phyloP scores from a whole-genome alignment of 2,888 invertebrate species.

The Drosophila leonis region DNA sequence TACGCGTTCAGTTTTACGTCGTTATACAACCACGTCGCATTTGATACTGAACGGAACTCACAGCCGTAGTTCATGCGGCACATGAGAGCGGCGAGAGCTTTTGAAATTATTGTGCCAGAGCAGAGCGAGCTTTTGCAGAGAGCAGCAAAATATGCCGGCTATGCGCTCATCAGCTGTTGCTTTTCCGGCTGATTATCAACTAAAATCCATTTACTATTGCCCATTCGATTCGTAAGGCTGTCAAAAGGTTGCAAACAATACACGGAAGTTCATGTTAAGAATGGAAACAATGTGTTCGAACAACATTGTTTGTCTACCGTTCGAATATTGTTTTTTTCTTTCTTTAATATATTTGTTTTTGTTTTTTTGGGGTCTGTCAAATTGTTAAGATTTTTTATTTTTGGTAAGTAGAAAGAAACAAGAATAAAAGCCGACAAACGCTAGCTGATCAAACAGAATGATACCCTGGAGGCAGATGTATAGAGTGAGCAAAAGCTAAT shows the following conservation, averaged over 20 bases:
- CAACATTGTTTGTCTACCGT: slow-evolving; percentile 29
- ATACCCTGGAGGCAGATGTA: slow-evolving; percentile 5
- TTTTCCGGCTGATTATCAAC: slow-evolving; percentile 21
- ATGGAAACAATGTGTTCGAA: slow-evolving; percentile 24
- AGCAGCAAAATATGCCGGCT: slow-evolving; percentile 43
- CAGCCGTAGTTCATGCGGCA: slow-evolving; percentile 12
- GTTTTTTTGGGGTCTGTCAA: not conserved
- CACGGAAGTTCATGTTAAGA: slow-evolving; percentile 51
- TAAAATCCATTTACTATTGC: slow-evolving; percentile 31
- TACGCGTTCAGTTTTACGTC: slow-evolving; percentile 65
- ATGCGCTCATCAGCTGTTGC: slow-evolving; percentile 63
- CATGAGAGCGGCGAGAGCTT: slow-evolving; percentile 55
- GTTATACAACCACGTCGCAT: slow-evolving; percentile 84
- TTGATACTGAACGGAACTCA: slow-evolving; percentile 68
- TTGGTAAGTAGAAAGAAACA: slow-evolving; percentile 9
- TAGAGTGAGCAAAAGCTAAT: not conserved
- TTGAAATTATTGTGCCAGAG: slow-evolving; percentile 20
- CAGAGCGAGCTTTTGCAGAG: slow-evolving; percentile 13
- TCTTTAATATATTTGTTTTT: not conserved
- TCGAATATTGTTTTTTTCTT: slow-evolving; percentile 1
- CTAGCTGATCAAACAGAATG: not conserved
- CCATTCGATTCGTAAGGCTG: slow-evolving; percentile 29
- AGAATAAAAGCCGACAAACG: not conserved
- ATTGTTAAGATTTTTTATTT: slow-evolving; percentile 34
- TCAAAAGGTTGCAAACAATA: slow-evolving; percentile 43